Conservation (phyloP, 2,797 vertebrate species). For the Pangasius mekongensis region DNA sequence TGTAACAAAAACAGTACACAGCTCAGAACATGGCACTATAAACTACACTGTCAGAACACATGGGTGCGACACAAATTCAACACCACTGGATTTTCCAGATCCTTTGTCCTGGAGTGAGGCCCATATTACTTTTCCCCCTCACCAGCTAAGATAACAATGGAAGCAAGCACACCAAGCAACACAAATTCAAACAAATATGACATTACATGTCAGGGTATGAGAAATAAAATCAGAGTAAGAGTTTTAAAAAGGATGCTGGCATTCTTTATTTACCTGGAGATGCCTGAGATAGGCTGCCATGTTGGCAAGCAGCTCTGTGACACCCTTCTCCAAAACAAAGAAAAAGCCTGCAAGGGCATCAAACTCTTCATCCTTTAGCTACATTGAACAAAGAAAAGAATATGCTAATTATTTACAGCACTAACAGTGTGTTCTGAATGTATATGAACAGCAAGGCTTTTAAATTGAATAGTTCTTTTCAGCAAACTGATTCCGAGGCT, state of each 20-base stretch:
- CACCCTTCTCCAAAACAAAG: conserved; percentile 79
- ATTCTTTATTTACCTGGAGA: conserved; percentile 78
- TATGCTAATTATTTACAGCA: neutral
- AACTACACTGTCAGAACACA: neutral
- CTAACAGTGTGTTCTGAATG: neutral
- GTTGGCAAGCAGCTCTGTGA: conserved; percentile 82
- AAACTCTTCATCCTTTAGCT: conserved; percentile 87
- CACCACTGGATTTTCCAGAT: neutral
- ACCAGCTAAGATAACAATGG: conserved; percentile 33
- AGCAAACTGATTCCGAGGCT: neutral
- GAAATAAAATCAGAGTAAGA: neutral
- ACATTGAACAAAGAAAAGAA: neutral
- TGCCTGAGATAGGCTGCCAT: conserved; percentile 80
- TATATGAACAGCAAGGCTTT: conserved; percentile 2
- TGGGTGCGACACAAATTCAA: neutral
- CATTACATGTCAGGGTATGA: neutral
- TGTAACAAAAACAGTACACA: conserved; percentile 60
- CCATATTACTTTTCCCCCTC: neutral
- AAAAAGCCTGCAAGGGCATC: conserved; percentile 85
- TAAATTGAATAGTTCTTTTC: neutral
- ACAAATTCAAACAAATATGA: neutral
- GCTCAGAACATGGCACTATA: neutral
- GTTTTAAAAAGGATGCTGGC: neutral
- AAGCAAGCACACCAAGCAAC: neutral
- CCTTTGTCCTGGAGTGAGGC: conserved; percentile 2